Conservation (phyloP, 2,888 invertebrate genomes). For the Tenthredo scrophulariae region DNA sequence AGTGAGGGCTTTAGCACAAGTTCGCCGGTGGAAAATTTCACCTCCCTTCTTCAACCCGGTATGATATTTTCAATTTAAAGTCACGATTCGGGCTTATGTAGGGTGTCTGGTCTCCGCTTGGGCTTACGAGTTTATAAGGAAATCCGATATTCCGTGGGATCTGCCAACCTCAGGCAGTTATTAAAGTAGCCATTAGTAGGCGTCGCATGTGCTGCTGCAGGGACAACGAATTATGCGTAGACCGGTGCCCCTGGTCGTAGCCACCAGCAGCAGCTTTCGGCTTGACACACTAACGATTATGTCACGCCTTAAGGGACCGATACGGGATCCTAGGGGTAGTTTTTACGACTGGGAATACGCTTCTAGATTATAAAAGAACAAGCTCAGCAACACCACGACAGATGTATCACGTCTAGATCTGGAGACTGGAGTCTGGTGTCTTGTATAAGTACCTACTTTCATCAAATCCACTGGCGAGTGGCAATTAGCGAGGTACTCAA, state of each 20-base stretch:
- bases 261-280: background rate
- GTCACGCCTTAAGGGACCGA: background rate
- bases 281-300: conserved; percentile 25
- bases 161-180: background rate
- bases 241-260: background rate
- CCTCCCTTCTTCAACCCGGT: background rate
- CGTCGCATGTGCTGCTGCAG: background rate
- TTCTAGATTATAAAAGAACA: background rate
- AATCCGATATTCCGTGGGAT: background rate
- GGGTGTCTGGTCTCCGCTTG: background rate
- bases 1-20: background rate
- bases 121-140: background rate
- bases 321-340: conserved; percentile 26
- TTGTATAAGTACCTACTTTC: background rate
- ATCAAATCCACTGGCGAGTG: conserved; percentile 11
- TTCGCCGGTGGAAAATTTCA: background rate
- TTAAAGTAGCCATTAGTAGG: conserved; percentile 19
- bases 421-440: background rate
- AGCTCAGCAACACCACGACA: conserved; percentile 33
- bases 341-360: conserved; percentile 27
- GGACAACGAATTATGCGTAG: conserved; percentile 10
- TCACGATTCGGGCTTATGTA: background rate
- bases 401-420: background rate
- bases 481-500: conserved; percentile 10
- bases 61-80: background rate